A percentile compares a stretch with the other conserved stretches of the same genome.
phyloP scores from a whole-genome alignment of 2,888 invertebrate genomes.

The Cancer borealis region DNA sequence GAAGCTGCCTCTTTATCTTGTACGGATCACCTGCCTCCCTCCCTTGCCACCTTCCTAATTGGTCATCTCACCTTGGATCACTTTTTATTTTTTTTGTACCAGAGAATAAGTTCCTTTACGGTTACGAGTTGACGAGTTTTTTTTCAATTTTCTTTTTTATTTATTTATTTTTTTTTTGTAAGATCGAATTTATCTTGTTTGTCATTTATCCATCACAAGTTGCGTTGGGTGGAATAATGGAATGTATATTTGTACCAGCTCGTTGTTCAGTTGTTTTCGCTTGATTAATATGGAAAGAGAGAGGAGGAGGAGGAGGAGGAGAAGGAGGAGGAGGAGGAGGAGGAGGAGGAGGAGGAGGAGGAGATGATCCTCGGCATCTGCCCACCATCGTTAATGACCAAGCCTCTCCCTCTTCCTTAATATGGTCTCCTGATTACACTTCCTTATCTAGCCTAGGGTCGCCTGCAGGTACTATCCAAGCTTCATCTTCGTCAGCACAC shows the following conservation, averaged over 20 bases:
- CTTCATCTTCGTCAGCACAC: neutral
- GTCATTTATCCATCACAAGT: neutral
- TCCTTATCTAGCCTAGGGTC: neutral
- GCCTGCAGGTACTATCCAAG: neutral
- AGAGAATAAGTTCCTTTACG: neutral
- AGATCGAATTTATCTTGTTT: neutral
- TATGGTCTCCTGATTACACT: neutral
- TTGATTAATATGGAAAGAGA: neutral
- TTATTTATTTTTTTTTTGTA: neutral
- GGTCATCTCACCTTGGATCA: slow-evolving; percentile 13
- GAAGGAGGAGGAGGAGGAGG: neutral
- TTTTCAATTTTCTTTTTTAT: neutral
- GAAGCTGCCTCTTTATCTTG: neutral
- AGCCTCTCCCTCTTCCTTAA: neutral
- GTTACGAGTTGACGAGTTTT: neutral
- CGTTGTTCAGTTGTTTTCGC: neutral
- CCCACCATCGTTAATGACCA: neutral
- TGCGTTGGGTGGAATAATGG: neutral
- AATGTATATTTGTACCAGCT: neutral
- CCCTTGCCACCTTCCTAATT: neutral
- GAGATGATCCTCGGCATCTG: neutral
- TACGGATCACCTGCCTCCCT: neutral
- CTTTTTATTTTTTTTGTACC: neutral
- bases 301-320: too few relatives aligned
- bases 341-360: neutral